Evolutionary conservation across 2,113 vertebrate genomes (phyloP), one percentile per base, ranked within the genome.

Genomic region (Galemys pyrenaicus): DNA sequence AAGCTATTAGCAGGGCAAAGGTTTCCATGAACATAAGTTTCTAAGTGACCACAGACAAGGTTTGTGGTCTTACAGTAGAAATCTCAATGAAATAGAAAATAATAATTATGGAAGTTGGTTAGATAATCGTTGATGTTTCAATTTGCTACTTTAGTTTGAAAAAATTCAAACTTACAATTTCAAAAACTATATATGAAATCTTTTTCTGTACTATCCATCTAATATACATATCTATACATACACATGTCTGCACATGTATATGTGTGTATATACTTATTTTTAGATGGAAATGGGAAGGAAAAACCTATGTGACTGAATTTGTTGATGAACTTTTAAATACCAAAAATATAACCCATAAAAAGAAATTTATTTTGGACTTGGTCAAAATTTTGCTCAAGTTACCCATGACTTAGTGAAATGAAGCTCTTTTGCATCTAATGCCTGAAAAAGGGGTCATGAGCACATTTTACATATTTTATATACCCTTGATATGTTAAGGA

Each of bases 1-100:
- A 67, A 96, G 77, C 37, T 95, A 86, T 93, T 96, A 93, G 80
- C 62, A 94, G 56, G 28, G 20, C 30, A 70, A 92, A 30, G 9
- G 20, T 70, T 87, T 80, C 39, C 19, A 60, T 65, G 70, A 87
- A 92, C 41, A 13, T 46, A 65, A 44, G 30, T 64, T 84, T 90
- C 64, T 70, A 92, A 92, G 87, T 62, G 78, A 91, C 39, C 32
- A 64, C 94, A 75, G 41, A 60, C 37, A 94, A 90, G 6, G 62
- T 22, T 87, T 87, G 79, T 17, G 37, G 2, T 65, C 22, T 44
- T 94, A 20, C 77, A 51, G 56, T 28, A 20, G 64, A 90, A 65
- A 86, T 39, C 79, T 79, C 67, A 90, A 8, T 49, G 89, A 94
- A 54, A 67, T 26, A 82, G 39, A 71, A 89, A 86, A 89, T 39